phyloP scores from a whole-genome alignment of 1,140 invertebrate genomes.

The Streblospio benedicti region DNA sequence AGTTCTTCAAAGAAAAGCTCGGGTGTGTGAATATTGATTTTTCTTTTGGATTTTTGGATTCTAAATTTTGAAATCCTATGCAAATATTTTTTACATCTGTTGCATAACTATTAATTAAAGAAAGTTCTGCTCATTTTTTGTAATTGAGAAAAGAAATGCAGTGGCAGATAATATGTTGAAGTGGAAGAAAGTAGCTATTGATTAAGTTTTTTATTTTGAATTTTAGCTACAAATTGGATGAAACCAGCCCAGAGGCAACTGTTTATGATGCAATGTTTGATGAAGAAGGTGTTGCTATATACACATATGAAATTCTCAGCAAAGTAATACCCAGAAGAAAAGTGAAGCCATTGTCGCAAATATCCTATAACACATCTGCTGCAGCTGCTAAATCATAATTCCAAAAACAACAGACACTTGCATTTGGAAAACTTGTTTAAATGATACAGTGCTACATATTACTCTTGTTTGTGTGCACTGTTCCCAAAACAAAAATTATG shows the following conservation, averaged over 20 bases:
- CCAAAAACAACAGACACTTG: too few relatives aligned
- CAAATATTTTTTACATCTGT: too few relatives aligned
- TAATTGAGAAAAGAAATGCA: neutral
- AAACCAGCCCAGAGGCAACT: conserved; percentile 44
- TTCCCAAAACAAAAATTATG: too few relatives aligned
- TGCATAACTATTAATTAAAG: too few relatives aligned
- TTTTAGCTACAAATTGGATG: conserved; percentile 51
- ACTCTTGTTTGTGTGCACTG: too few relatives aligned
- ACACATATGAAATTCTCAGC: conserved; percentile 38
- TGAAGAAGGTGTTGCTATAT: conserved; percentile 36
- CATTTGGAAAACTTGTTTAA: too few relatives aligned
- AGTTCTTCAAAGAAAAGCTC: conserved; percentile 61
- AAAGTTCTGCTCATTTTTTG: neutral
- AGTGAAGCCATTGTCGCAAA: neutral
- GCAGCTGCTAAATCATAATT: too few relatives aligned
- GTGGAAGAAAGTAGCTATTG: neutral
- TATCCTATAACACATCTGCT: too few relatives aligned
- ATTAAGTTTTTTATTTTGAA: conserved; percentile 13
- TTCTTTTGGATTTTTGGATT: neutral
- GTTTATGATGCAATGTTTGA: conserved; percentile 20
- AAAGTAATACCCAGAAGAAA: conserved; percentile 18
- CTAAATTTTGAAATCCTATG: too few relatives aligned
- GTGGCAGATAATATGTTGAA: neutral
- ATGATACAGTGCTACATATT: too few relatives aligned
- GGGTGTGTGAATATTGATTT: conserved; percentile 50